phyloP scores from a whole-genome alignment of 2,113 vertebrate species.

The Redunca redunca region DNA sequence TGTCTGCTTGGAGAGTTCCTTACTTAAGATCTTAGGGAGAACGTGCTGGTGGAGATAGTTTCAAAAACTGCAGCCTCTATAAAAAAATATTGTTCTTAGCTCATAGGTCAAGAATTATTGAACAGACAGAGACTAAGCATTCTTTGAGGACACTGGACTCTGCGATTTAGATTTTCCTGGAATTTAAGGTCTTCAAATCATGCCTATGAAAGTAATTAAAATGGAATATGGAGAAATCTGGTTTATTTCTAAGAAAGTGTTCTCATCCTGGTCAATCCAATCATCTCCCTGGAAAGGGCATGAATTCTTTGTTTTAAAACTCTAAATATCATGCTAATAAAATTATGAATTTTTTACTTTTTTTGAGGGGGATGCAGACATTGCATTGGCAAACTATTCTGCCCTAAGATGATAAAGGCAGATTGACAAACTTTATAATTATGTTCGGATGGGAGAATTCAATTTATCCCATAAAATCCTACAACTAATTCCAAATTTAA shows the following conservation, averaged over 20 bases:
- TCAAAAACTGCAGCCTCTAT: background rate
- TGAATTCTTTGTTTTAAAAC: background rate
- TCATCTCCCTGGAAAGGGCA: background rate
- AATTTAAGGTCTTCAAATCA: constrained; percentile 20
- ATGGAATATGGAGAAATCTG: background rate
- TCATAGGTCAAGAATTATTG: background rate
- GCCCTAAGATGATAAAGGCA: background rate
- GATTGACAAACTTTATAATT: background rate
- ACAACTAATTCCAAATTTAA: background rate
- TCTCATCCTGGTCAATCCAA: background rate
- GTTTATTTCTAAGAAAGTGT: background rate
- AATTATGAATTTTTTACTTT: background rate
- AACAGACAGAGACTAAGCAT: background rate
- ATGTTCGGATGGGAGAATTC: background rate
- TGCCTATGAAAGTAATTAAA: background rate
- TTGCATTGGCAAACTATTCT: background rate
- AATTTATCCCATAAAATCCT: background rate
- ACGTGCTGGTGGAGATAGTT: background rate
- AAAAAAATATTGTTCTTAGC: constrained; percentile 15
- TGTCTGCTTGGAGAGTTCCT: background rate
- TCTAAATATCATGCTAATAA: background rate
- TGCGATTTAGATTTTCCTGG: background rate
- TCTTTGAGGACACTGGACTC: background rate
- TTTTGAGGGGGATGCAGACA: background rate
- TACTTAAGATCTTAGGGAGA: background rate